Percentiles rank a stretch among this genome's conserved stretches.
Conservation (phyloP, 2,888 invertebrate genomes). For the Tillus elongatus region DNA sequence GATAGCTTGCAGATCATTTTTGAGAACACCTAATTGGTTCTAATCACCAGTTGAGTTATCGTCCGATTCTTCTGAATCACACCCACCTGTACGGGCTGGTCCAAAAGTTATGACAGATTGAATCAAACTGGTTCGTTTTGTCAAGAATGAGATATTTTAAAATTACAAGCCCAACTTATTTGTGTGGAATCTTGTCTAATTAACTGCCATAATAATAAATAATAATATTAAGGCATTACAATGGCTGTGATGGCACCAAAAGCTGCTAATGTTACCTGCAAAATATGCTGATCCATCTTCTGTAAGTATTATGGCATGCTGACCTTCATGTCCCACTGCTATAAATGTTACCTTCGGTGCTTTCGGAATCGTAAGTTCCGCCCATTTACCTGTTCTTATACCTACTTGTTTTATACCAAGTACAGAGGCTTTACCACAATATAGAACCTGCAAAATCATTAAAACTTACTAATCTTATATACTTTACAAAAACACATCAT, state of each 20-base stretch:
- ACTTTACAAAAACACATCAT: constrained; percentile 1
- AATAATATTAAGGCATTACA: too few relatives aligned
- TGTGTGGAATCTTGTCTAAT: too few relatives aligned
- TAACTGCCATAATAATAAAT: too few relatives aligned
- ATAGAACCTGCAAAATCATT: constrained; percentile 54
- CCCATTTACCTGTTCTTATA: constrained; percentile 49
- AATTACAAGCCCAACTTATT: too few relatives aligned
- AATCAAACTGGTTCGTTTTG: too few relatives aligned
- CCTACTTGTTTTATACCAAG: constrained; percentile 70
- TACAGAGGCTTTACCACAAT: constrained; percentile 77
- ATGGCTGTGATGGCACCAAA: constrained; percentile 30
- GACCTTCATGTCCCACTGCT: constrained; percentile 87
- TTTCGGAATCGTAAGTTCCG: constrained; percentile 56
- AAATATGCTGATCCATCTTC: constrained; percentile 89
- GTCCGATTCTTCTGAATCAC: too few relatives aligned
- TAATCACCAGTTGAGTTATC: too few relatives aligned
- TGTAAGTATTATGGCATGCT: constrained; percentile 82
- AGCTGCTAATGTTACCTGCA: constrained; percentile 39
- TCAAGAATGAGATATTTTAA: too few relatives aligned
- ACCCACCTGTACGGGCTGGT: too few relatives aligned
- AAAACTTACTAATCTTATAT: constrained; percentile 6
- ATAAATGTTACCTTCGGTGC: constrained; percentile 66
- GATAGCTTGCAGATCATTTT: too few relatives aligned
- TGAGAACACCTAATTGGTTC: too few relatives aligned
- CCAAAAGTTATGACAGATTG: too few relatives aligned